Percentiles rank a stretch among this genome's conserved stretches.
phyloP scores from a whole-genome alignment of 2,888 invertebrate species.

The Drosophila peninsularis region DNA sequence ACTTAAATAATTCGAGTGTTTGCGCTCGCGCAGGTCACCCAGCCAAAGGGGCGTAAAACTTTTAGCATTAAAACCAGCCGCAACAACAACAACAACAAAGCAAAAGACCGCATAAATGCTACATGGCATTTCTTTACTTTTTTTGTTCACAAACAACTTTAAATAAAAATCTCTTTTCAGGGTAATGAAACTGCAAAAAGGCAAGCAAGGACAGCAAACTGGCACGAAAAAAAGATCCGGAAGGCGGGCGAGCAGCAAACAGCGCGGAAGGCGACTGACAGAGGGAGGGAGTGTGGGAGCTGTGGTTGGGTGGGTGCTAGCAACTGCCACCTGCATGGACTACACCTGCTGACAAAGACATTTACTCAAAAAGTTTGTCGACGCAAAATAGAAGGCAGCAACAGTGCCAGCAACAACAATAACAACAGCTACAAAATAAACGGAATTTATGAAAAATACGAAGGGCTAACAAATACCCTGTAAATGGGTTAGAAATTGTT shows the following conservation, averaged over 20 bases:
- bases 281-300: background rate
- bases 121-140: constrained; percentile 61
- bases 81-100: constrained; percentile 48
- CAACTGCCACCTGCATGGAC: constrained; percentile 49
- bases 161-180: constrained; percentile 77
- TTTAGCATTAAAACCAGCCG: constrained; percentile 65
- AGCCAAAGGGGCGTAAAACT: constrained; percentile 60
- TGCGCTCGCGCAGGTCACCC: constrained; percentile 43
- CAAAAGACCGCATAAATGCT: constrained; percentile 77
- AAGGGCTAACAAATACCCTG: constrained; percentile 4
- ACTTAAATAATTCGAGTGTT: constrained; percentile 74
- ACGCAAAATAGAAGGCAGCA: constrained; percentile 66
- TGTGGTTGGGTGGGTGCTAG: constrained; percentile 15
- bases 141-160: constrained; percentile 64
- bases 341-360: constrained; percentile 80
- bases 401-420: constrained; percentile 37
- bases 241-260: constrained; percentile 19
- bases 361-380: constrained; percentile 78
- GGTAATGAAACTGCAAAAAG: constrained; percentile 76
- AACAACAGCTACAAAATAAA: constrained; percentile 18
- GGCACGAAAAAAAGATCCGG: constrained; percentile 18
- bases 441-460: background rate
- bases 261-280: background rate
- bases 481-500: background rate
- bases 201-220: constrained; percentile 48